These are phyloP conservation scores for Phyllostomus hastatus DNA, from an alignment of 2,113 vertebrate species.

Conservation along the genomic window DNA sequence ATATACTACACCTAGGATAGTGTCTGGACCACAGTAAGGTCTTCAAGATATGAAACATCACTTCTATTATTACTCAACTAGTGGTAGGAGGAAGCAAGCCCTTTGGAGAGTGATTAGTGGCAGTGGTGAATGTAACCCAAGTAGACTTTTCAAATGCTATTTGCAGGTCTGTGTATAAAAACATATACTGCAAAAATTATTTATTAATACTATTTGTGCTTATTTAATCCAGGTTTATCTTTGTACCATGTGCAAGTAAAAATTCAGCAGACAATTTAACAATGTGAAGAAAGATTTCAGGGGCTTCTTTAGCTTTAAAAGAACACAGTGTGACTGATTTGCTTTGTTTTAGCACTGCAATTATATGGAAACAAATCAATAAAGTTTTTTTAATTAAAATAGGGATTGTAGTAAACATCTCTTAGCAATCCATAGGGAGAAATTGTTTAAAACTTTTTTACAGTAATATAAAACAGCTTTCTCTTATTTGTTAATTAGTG, in stretches of 20 bases:
- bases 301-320: neutral
- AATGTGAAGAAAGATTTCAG: neutral
- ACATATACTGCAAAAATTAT: neutral
- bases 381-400: neutral
- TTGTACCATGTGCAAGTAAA: neutral
- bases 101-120: neutral
- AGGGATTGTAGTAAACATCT: neutral
- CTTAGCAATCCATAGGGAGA: neutral
- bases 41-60: neutral
- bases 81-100: neutral
- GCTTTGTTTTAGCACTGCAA: neutral
- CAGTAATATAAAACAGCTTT: neutral
- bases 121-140: neutral
- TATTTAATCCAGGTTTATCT: neutral
- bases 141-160: neutral
- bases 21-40: neutral
- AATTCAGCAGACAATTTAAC: neutral
- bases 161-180: neutral
- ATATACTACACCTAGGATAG: neutral
- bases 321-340: neutral
- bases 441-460: neutral
- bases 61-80: neutral
- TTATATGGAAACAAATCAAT: constrained; percentile 9
- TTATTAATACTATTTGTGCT: neutral
- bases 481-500: neutral